Conservation (phyloP, 1,140 invertebrate genomes). For the Neodiprion virginianus region DNA sequence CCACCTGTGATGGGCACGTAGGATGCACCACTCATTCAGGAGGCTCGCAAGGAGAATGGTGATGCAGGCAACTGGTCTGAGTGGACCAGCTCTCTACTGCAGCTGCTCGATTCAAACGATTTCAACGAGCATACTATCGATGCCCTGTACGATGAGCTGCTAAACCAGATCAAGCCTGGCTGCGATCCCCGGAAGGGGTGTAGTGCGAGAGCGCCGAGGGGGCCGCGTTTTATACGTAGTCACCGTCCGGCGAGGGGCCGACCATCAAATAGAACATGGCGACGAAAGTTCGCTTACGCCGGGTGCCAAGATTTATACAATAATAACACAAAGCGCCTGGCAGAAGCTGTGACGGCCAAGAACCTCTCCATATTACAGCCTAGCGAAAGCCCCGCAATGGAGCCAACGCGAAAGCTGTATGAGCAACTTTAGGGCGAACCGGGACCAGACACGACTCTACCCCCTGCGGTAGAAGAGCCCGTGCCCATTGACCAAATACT, state of each 20-base stretch:
- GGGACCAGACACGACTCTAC: no score
- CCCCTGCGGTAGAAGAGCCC: no score
- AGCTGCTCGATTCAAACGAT: not conserved
- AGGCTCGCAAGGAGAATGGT: not conserved
- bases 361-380: not conserved
- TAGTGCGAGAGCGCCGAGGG: not conserved
- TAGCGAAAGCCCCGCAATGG: not conserved
- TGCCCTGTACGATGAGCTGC: not conserved
- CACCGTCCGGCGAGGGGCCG: constrained; percentile 39
- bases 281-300: constrained; percentile 31
- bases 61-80: not conserved
- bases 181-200: not conserved
- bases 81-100: not conserved
- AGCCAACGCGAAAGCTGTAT: no score
- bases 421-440: no score
- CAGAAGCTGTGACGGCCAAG: not conserved
- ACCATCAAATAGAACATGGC: constrained; percentile 54
- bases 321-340: not conserved
- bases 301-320: no score
- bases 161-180: not conserved
- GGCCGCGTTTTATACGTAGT: not conserved
- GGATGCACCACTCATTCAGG: not conserved
- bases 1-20: not conserved
- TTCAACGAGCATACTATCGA: not conserved
- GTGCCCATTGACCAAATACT: no score